Conservation (phyloP, 2,888 invertebrate species). For the Plagodis dolabraria region DNA sequence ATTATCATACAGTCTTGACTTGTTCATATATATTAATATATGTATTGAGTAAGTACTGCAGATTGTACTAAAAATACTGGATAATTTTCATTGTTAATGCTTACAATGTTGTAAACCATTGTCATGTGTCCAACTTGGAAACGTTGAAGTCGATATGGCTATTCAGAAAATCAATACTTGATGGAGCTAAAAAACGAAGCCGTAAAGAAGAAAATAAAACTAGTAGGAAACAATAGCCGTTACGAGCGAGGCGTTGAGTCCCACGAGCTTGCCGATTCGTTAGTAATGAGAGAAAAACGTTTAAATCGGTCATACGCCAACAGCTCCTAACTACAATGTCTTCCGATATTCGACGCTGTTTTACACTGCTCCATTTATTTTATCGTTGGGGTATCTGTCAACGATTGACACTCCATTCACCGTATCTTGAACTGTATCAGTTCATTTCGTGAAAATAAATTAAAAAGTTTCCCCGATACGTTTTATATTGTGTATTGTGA, state of each 20-base stretch:
- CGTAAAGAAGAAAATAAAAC: conserved; percentile 51
- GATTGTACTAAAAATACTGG: no score
- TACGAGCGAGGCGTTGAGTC: conserved; percentile 59
- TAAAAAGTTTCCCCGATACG: conserved; percentile 33
- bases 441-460: conserved; percentile 32
- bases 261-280: conserved; percentile 65
- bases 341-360: conserved; percentile 46
- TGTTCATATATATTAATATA: no score
- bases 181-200: conserved; percentile 53
- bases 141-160: conserved; percentile 3
- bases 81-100: background rate
- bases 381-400: conserved; percentile 36
- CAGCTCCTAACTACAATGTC: conserved; percentile 42
- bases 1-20: no score
- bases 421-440: conserved; percentile 31
- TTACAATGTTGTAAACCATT: conserved; percentile 1
- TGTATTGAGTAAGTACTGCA: no score
- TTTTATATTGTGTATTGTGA: conserved; percentile 20
- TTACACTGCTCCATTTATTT: conserved; percentile 40
- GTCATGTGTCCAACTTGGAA: background rate
- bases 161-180: conserved; percentile 51
- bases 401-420: conserved; percentile 37
- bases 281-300: conserved; percentile 62
- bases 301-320: conserved; percentile 49
- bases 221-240: conserved; percentile 61